Conservation (phyloP, 2,888 invertebrate genomes). For the Apeira syringaria region DNA sequence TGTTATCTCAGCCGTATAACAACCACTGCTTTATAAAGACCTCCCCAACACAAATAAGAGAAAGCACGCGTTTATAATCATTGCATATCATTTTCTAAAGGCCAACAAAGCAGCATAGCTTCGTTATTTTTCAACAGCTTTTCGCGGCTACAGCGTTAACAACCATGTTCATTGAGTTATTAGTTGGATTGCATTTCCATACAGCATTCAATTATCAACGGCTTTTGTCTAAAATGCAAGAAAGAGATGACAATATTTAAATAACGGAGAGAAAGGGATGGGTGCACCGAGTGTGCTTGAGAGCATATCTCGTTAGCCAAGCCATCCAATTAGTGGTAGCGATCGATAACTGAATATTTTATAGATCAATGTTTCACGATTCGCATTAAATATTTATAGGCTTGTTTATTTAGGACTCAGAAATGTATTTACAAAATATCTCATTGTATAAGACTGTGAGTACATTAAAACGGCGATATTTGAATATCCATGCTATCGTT, state of each 20-base stretch:
- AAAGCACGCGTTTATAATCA: no score
- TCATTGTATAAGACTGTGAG: no score
- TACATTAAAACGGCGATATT: no score
- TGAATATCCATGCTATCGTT: no score
- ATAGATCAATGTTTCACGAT: slow-evolving; percentile 30
- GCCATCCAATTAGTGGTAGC: slow-evolving; percentile 46
- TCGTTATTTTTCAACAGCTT: slow-evolving; percentile 12
- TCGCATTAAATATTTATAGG: slow-evolving; percentile 25
- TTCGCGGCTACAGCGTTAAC: slow-evolving; percentile 2
- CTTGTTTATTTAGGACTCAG: slow-evolving; percentile 29
- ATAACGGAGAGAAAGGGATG: slow-evolving; percentile 22
- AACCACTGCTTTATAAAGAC: no score
- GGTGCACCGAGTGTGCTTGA: slow-evolving; percentile 34
- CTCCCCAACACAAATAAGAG: no score
- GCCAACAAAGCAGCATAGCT: no score
- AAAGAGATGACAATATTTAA: slow-evolving; percentile 9
- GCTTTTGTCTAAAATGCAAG: slow-evolving; percentile 7
- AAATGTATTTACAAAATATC: no score
- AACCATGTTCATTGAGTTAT: slow-evolving; percentile 9
- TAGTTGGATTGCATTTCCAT: slow-evolving; percentile 16
- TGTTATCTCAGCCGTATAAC: no score
- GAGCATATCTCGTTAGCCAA: slow-evolving; percentile 49
- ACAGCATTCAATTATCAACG: slow-evolving; percentile 13
- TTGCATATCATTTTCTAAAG: no score
- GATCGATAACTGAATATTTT: slow-evolving; percentile 49